Base-by-base conservation (phyloP, 2,888 invertebrate species). In the Plebejus melissa region DNA sequence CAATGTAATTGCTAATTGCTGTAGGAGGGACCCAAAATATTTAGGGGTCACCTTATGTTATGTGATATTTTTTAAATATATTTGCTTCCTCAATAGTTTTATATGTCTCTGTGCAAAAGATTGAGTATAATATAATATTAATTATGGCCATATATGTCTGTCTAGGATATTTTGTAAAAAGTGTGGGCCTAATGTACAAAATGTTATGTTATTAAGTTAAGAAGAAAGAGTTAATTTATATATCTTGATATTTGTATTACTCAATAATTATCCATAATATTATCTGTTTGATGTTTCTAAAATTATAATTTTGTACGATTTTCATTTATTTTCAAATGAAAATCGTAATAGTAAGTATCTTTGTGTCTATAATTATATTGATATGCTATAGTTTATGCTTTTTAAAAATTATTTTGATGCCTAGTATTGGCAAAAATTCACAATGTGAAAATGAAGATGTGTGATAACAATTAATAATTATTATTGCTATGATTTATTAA, bases 121-220 rank as follows among this genome's bases (percentile, higher is more conserved):
- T 74, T 57, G n/a, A 65, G 41, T 22, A 36, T 65, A 65, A 36
- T 65, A 65, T 32, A 32, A 65, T 65, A 65, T 65, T 65, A 16
- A 72, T 72, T 72, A 32, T 72, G 72, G 41, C 70, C 70, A 41
- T 70, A 72, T 74, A 57, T 41, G 38, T 54, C 41, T 65, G 74
- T 41, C 72, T 75, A 70, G 70, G 70, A 32, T 54, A 54, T 54
- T 77, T 22, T 76, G 74, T 72, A 72, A 72, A 74, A 74, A 75
- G 58, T 76, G 72, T 79, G 76, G 74, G 75, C 76, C 76, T 75
- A 78, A 77, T 78, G 79, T 79, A 78, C 77, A 79, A 79, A 78
- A 72, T 74, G 41, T 77, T 65, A 58, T 76, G 22, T 71, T 50
- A 22, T 46, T 70, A 46, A 75, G 28, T 60, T 60, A 38, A 60